Evolutionary conservation across 1,140 invertebrate genomes (phyloP), one percentile per base, ranked within the genome.

Genomic region (Drosophila trapezifrons): DNA sequence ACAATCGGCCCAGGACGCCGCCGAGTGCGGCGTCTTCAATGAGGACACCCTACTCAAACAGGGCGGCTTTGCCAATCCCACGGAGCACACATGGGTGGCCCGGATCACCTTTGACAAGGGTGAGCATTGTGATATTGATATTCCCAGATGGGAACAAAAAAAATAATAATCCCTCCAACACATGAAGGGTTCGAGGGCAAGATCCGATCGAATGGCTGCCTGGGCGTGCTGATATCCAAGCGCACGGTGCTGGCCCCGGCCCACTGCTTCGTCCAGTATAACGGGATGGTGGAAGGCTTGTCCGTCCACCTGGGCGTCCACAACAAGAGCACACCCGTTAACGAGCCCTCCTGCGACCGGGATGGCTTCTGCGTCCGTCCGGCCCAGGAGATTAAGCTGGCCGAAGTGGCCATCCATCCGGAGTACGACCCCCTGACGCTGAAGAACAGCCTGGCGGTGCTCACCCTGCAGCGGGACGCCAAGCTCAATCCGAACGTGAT

Each of bases 251-350:
- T 89, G 43, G 84, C 84, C 9, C 84, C 84, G 6, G 84, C 84
- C 20, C 80, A 89, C 38, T 89, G 84, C 20, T 90, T 89, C 25
- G 63, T 84, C 0, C 69, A 70, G 37, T 84, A 78, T 60, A 69
- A 62, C 12, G 77, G 84, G 0, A 29, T 35, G 3, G 69, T 70
- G 1, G 65, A 80, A 22, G 84, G 77, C 0, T 70, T 62, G 29
- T 84, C 84, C 15, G 84, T 87, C 18, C 80, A 89, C 22, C 42
- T 87, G 58, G 84, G 84, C 25, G 84, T 89, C 2, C 78, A 65
- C 69, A 87, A 84, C 45, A 89, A 79, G 56, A 78, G 51, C 38
- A 51, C 73, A 0, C 59, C 52, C 25, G 22, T 60, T 1, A 22
- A 65, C 2, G 42, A 66, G 35, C 54, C 46, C 0, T 45, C 37